A percentile compares a stretch with the other conserved stretches of the same genome.
These are phyloP conservation scores for Paracyclopina nana DNA, from an alignment of 1,140 invertebrate genomes.

Conservation along the genomic window DNA sequence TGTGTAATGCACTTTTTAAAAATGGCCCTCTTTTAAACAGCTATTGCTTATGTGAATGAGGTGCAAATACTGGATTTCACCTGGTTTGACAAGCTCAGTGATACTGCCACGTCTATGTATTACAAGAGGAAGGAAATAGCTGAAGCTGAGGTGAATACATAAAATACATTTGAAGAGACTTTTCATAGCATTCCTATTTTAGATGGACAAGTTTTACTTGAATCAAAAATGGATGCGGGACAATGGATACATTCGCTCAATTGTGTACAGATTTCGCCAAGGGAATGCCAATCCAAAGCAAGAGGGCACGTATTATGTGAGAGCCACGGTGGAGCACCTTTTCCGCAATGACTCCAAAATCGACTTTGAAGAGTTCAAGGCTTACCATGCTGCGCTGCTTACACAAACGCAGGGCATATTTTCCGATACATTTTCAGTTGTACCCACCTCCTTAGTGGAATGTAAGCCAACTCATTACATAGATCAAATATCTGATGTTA, in stretches of 20 bases:
- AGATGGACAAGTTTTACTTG: neutral
- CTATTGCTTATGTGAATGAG: neutral
- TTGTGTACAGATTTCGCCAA: neutral
- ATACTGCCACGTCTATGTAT: neutral
- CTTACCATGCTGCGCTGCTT: neutral
- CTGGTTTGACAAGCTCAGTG: neutral
- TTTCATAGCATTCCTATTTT: neutral
- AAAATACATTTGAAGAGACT: neutral
- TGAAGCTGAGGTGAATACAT: neutral
- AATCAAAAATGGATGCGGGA: neutral
- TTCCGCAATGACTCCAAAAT: neutral
- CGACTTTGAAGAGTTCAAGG: neutral
- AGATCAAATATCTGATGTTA: neutral
- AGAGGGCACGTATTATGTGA: conserved; percentile 5
- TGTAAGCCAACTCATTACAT: neutral
- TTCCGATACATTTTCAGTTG: neutral
- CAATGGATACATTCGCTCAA: neutral
- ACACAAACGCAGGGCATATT: neutral
- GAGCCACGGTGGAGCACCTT: neutral
- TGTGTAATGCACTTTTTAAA: neutral
- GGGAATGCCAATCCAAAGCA: neutral
- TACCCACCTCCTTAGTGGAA: neutral
- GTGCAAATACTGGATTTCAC: neutral
- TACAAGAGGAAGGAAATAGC: neutral
- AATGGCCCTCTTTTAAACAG: neutral